phyloP scores from a whole-genome alignment of 2,113 vertebrate genomes.

The Lasiurus borealis region DNA sequence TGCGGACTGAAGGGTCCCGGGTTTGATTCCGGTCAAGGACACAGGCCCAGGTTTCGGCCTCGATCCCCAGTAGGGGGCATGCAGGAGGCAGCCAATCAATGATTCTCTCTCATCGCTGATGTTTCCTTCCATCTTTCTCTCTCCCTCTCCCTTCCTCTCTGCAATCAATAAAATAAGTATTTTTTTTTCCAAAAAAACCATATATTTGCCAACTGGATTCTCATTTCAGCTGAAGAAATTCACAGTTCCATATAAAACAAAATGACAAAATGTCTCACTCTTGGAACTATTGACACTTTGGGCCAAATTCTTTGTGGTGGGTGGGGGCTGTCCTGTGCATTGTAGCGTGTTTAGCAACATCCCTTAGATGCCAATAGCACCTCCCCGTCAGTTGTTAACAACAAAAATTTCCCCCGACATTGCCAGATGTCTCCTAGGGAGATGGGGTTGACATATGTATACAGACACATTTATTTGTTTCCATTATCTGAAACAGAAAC shows the following conservation, averaged over 20 bases:
- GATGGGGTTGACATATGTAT: not conserved
- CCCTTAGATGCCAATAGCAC: not conserved
- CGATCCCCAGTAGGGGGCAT: too few species aligned
- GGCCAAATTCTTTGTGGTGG: not conserved
- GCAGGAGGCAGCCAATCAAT: too few species aligned
- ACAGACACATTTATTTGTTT: not conserved
- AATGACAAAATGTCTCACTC: not conserved
- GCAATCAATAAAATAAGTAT: too few species aligned
- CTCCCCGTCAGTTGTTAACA: not conserved
- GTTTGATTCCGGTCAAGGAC: too few species aligned
- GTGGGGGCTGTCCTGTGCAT: not conserved
- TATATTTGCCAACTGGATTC: not conserved
- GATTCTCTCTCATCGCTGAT: too few species aligned
- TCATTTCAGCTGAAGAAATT: conserved; percentile 32
- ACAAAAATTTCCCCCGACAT: not conserved
- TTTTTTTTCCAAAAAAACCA: too few species aligned
- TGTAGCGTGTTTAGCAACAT: not conserved
- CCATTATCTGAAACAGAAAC: conserved; percentile 7
- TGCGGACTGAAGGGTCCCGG: too few species aligned
- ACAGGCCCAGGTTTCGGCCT: too few species aligned
- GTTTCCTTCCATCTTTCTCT: too few species aligned
- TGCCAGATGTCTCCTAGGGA: not conserved
- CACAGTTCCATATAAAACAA: not conserved
- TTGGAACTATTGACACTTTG: not conserved
- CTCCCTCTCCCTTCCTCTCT: too few species aligned